Evolutionary conservation across 2,113 vertebrate genomes (phyloP), one percentile per base, ranked within the genome.

Genomic region (Cyanocitta stelleri): DNA sequence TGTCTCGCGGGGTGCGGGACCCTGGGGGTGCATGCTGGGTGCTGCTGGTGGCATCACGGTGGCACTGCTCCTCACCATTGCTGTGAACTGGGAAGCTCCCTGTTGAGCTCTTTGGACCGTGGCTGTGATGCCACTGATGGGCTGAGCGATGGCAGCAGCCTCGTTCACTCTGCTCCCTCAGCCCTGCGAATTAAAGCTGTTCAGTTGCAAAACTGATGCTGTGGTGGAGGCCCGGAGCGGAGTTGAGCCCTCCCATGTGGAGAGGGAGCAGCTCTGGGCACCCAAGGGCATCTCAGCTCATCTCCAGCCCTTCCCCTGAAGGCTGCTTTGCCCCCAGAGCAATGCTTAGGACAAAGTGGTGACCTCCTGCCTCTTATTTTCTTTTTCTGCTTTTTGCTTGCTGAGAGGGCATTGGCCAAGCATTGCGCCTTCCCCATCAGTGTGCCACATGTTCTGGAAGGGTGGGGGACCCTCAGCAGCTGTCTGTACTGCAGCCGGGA

Each of bases 351-450:
- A 72, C 49, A 33, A 29, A 82, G 62, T 7, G 0, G 4, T 49
- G 52, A 37, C 75, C 48, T 77, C 37, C 30, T 44, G n/a, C 78
- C 32, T 82, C 33, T 49, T 30, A 4, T 13, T 78, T 78, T 33
- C 22, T 43, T 33, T 27, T 52, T 66, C 33, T 75, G 64, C 4
- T 32, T 86, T 82, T 14, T 11, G 33, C 82, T 79, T 83, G 29
- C 58, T 22, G 9, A 9, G 56, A 24, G 39, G 21, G 32, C 51
- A 4, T 1, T 10, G 74, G 69, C 49, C 56, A 16, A 58, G 61
- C 74, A 0, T 24, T 0, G 0, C 0, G 8, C 33, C 44, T 46
- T 37, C 32, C 35, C 35, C 0, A 0, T 52, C 68, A 30, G 49
- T 1, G 30, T 18, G 73, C 26, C 0, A 9, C 2, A 0, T 20